phyloP scores from a whole-genome alignment of 2,888 invertebrate genomes.

The Tetragonula carbonaria region DNA sequence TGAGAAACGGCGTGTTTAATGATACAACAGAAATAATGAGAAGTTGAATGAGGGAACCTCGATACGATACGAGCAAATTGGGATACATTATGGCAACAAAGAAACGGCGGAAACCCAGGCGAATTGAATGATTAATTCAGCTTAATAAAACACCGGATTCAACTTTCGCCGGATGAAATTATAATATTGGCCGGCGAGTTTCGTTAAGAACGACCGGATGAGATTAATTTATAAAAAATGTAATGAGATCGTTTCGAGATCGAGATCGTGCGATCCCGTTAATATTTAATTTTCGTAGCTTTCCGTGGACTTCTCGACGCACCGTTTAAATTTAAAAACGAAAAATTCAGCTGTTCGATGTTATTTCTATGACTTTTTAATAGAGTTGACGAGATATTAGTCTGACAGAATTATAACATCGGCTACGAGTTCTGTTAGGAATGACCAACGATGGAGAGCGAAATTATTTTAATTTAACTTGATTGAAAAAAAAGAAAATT shows the following conservation, averaged over 20 bases:
- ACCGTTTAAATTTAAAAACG: too few species aligned
- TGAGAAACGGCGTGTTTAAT: conserved; percentile 32
- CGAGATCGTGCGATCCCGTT: too few species aligned
- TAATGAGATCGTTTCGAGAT: too few species aligned
- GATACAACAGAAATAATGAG: conserved; percentile 40
- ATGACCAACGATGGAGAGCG: neutral
- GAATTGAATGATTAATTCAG: conserved; percentile 29
- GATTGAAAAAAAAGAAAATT: too few species aligned
- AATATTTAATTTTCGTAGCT: too few species aligned
- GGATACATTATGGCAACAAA: conserved; percentile 37
- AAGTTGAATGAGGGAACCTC: neutral
- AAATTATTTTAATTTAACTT: neutral
- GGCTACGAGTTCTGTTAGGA: neutral
- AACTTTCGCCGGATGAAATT: neutral
- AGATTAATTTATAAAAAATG: neutral
- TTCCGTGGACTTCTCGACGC: too few species aligned
- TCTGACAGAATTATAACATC: neutral
- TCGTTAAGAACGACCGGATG: too few species aligned
- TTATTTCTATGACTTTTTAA: too few species aligned
- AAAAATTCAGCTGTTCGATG: too few species aligned
- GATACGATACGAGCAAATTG: conserved; percentile 17
- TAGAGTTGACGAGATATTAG: too few species aligned
- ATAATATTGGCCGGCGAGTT: neutral
- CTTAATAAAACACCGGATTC: conserved; percentile 19
- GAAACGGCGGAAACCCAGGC: conserved; percentile 17